Conservation (phyloP, 1,140 invertebrate species). For the Periplaneta americana region DNA sequence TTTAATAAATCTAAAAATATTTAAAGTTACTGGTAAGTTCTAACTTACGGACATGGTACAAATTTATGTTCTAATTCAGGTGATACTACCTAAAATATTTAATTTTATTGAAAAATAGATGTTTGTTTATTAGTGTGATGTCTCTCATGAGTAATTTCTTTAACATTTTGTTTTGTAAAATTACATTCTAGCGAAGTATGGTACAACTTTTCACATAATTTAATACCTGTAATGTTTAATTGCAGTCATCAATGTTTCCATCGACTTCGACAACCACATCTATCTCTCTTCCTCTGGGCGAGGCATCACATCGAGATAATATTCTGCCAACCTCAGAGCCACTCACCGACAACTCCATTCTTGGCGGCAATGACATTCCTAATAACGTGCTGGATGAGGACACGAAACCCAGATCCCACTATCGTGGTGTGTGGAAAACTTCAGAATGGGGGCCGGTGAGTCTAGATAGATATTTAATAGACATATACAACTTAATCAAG, state of each 20-base stretch:
- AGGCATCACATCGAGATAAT: background rate
- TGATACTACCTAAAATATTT: too few relatives aligned
- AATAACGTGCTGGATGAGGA: background rate
- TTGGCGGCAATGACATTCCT: background rate
- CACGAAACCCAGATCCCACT: background rate
- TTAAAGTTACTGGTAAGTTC: too few relatives aligned
- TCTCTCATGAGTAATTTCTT: too few relatives aligned
- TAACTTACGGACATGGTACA: too few relatives aligned
- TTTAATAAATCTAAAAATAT: too few relatives aligned
- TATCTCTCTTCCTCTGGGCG: background rate
- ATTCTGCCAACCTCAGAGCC: background rate
- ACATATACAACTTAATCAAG: too few relatives aligned
- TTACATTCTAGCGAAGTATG: too few relatives aligned
- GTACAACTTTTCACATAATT: background rate
- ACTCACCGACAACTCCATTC: background rate
- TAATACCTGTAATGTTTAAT: background rate
- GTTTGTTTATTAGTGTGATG: too few relatives aligned
- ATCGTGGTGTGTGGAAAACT: background rate
- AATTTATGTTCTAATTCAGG: too few relatives aligned
- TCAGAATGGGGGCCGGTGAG: constrained; percentile 17
- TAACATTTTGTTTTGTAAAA: too few relatives aligned
- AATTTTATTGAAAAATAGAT: too few relatives aligned
- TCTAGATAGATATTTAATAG: too few relatives aligned
- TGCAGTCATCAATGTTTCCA: background rate
- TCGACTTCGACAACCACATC: background rate